Conservation (phyloP, 2,113 vertebrate species). For the Dissostichus mawsoni region DNA sequence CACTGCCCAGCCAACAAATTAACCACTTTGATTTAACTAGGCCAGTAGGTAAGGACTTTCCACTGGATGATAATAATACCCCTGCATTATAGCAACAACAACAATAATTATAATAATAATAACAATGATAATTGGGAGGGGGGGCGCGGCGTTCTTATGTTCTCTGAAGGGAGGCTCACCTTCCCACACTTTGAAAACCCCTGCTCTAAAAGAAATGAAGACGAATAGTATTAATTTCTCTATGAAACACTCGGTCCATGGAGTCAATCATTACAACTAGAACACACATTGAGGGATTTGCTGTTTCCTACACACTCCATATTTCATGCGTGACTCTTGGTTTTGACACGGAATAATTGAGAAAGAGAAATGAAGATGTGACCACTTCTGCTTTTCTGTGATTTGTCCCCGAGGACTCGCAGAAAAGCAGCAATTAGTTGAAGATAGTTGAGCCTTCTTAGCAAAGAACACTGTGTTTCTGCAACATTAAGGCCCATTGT, state of each 20-base stretch:
- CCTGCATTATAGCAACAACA: too few species aligned
- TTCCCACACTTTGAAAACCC: too few species aligned
- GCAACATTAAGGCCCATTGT: too few species aligned
- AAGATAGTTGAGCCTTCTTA: background rate
- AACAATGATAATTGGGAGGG: too few species aligned
- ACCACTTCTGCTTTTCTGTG: background rate
- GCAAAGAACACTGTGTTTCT: background rate
- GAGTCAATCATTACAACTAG: background rate
- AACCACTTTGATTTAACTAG: too few species aligned
- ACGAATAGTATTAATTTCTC: background rate
- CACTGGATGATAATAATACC: too few species aligned
- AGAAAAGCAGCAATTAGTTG: background rate
- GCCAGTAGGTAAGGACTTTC: too few species aligned
- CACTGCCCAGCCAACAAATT: too few species aligned
- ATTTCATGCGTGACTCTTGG: slow-evolving; percentile 1
- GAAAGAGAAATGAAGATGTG: background rate
- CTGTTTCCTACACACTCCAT: background rate
- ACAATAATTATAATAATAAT: too few species aligned
- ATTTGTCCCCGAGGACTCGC: background rate
- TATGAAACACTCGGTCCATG: background rate
- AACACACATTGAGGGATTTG: background rate
- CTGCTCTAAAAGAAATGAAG: too few species aligned
- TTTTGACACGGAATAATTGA: background rate
- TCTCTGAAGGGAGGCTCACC: too few species aligned
- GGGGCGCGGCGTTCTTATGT: too few species aligned